Conservation (phyloP, 92 coral and sea anemone genomes). For the Porites cylindrica region DNA sequence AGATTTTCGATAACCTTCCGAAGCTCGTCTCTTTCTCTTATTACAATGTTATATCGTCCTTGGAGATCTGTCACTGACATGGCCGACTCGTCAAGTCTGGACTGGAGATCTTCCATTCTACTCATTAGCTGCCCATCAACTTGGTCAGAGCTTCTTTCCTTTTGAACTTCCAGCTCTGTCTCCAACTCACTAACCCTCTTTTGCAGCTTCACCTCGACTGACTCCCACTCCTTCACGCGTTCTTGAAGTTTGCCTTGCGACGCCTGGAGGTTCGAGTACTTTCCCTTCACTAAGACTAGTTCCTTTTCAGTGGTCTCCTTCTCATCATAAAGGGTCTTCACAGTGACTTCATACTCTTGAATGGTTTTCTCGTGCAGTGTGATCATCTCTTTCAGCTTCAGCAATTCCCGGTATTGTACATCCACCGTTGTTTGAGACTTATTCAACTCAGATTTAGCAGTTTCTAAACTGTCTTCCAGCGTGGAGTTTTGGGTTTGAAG, state of each 20-base stretch:
- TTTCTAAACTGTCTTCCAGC: constrained; percentile 81
- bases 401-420: constrained; percentile 74
- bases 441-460: constrained; percentile 58
- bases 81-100: constrained; percentile 69
- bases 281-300: constrained; percentile 72
- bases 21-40: constrained; percentile 82
- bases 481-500: constrained; percentile 64
- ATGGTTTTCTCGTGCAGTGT: constrained; percentile 76
- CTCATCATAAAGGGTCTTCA: constrained; percentile 77
- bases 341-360: constrained; percentile 71
- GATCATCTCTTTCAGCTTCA: constrained; percentile 67
- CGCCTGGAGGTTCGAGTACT: constrained; percentile 63
- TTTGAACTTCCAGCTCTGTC: constrained; percentile 73
- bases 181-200: constrained; percentile 81
- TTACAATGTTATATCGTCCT: constrained; percentile 67
- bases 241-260: constrained; percentile 71
- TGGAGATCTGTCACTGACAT: constrained; percentile 64
- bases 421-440: constrained; percentile 83
- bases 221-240: constrained; percentile 88
- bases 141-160: constrained; percentile 70
- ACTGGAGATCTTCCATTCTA: constrained; percentile 80
- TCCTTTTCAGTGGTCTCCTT: constrained; percentile 83
- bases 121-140: constrained; percentile 73
- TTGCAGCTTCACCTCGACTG: constrained; percentile 85
- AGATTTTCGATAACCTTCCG: constrained; percentile 72